phyloP scores from a whole-genome alignment of 2,113 vertebrate genomes.

The Lota lota region DNA sequence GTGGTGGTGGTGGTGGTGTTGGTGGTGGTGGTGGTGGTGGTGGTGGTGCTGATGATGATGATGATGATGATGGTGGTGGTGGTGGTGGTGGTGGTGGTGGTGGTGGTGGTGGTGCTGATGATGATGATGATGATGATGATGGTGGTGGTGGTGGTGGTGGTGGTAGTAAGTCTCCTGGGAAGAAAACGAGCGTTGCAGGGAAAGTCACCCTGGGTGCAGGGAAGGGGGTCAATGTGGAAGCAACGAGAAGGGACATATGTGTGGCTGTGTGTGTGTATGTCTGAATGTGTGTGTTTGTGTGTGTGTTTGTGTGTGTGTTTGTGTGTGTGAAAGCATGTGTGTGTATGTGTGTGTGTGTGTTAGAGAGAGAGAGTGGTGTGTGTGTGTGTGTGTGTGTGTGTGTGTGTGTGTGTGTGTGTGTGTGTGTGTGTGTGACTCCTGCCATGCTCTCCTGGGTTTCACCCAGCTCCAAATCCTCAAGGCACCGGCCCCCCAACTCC shows the following conservation, averaged over 20 bases:
- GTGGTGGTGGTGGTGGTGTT: too few species aligned
- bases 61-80: too few species aligned
- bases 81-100: too few species aligned
- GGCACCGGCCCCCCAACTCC: slow-evolving; percentile 44
- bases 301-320: slow-evolving; percentile 21
- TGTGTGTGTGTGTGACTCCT: slow-evolving; percentile 15
- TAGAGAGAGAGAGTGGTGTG: too few species aligned
- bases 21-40: too few species aligned
- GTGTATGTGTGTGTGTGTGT: slow-evolving; percentile 24
- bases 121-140: too few species aligned
- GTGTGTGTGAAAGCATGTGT: background rate
- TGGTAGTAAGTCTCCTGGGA: too few species aligned
- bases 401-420: background rate
- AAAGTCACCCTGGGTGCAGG: background rate
- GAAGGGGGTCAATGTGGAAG: slow-evolving; percentile 26
- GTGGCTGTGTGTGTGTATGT: slow-evolving; percentile 23
- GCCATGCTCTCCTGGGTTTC: slow-evolving; percentile 47
- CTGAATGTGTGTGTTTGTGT: slow-evolving; percentile 4
- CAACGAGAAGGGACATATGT: slow-evolving; percentile 39
- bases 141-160: too few species aligned
- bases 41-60: too few species aligned
- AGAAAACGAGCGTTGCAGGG: too few species aligned
- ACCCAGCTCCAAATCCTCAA: slow-evolving; percentile 44
- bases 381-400: slow-evolving; percentile 23
- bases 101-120: too few species aligned